Base-by-base conservation (phyloP, 2,797 vertebrate species). In the Sparidentex hasta region DNA sequence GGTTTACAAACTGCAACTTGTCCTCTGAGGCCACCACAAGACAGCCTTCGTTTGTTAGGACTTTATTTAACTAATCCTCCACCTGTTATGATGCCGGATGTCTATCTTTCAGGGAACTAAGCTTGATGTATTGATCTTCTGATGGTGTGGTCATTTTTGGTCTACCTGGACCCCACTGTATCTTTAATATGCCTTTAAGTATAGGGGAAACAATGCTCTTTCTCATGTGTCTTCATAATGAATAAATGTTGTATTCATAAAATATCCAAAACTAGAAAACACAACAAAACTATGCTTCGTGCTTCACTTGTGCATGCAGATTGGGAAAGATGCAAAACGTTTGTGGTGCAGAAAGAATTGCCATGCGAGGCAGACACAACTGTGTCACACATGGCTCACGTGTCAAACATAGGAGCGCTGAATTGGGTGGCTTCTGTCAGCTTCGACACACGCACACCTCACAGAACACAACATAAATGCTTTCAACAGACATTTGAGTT, bases 311-410 rank as follows among this genome's bases (percentile, higher is more conserved):
- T 66, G 81, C 72, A 58, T 74, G 67, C 56, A 62, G 23, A 52
- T 64, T 47, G 2, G 43, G 51, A 33, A 74, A 80, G 61, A 71
- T 73, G 61, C 2, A 21, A 79, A 86, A 78, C 64, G 74, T 84
- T 77, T 80, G 68, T 83, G 76, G 71, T 58, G 82, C 88, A 85
- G 76, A 90, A 88, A 73, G 70, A 43, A 89, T 85, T 89, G 84
- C 74, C 68, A 86, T 69, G 78, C 76, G 81, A 86, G 80, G 86
- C 87, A 83, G 70, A 88, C 57, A 61, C 3, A 21, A 68, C 29
- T 38, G 5, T 33, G 58, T 63, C 27, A 41, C 67, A 78, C 69
- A 81, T 63, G 58, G 62, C 58, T 85, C 76, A 80, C 48, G 61
- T 54, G 81, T 69, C 67, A 81, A 77, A 86, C 50, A 76, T 47